phyloP scores from a whole-genome alignment of 2,888 invertebrate species.

The Mantis religiosa region DNA sequence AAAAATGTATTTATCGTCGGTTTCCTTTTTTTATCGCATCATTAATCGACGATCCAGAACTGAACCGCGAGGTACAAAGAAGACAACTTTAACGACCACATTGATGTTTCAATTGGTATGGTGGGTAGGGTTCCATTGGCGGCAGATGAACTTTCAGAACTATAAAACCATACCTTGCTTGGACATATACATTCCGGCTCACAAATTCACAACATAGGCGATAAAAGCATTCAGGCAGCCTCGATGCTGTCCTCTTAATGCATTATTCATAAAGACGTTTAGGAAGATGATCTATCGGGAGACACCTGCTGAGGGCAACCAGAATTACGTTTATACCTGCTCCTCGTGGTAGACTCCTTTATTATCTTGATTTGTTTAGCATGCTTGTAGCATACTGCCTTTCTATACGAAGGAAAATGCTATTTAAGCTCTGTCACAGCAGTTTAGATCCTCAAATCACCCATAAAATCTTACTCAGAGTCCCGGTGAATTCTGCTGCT shows the following conservation, averaged over 20 bases:
- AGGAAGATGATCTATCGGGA: not conserved
- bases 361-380: not conserved
- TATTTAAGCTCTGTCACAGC: not conserved
- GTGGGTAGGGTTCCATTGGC: not conserved
- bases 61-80: not conserved
- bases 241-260: not conserved
- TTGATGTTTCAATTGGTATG: not conserved
- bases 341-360: not conserved
- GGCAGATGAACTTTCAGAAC: not conserved
- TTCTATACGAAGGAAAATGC: no score
- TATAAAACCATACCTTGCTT: not conserved
- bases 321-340: not conserved
- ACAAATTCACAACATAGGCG: not conserved
- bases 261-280: constrained; percentile 1
- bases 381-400: not conserved
- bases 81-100: not conserved
- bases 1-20: no score
- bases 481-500: no score
- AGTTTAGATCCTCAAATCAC: no score
- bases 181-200: not conserved
- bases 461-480: no score
- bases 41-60: not conserved
- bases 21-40: not conserved
- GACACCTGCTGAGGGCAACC: not conserved
- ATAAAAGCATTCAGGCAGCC: not conserved